These are phyloP conservation scores for Amphipyra berbera DNA, from an alignment of 2,888 invertebrate genomes.

Conservation along the genomic window DNA sequence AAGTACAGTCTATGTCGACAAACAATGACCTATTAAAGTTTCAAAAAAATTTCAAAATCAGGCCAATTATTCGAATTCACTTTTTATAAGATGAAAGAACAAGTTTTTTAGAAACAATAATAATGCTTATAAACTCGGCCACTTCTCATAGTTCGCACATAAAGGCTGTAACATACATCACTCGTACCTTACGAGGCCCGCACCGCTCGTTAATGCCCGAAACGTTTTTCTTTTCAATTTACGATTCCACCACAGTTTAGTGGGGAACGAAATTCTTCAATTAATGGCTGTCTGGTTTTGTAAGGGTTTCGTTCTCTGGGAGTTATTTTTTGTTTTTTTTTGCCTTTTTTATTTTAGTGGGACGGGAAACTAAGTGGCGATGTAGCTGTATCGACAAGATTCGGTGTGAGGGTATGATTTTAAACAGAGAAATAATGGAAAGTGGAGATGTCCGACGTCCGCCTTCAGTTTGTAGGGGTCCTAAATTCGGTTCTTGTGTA, in stretches of 20 bases:
- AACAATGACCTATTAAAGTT: too few relatives aligned
- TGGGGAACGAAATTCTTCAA: constrained; percentile 60
- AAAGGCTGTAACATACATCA: constrained; percentile 48
- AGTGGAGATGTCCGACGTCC: too few relatives aligned
- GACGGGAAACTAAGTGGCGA: too few relatives aligned
- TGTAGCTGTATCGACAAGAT: too few relatives aligned
- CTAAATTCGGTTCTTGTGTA: too few relatives aligned
- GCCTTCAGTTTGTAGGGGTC: too few relatives aligned
- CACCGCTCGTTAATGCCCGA: constrained; percentile 56
- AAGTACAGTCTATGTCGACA: too few relatives aligned
- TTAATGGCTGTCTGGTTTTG: constrained; percentile 58
- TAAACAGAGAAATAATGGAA: too few relatives aligned
- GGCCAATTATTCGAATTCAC: too few relatives aligned
- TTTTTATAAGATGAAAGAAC: background rate
- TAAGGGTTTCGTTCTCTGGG: constrained; percentile 24
- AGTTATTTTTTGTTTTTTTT: background rate
- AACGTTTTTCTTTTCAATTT: constrained; percentile 75
- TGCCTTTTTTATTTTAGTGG: background rate
- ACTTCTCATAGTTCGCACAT: constrained; percentile 37
- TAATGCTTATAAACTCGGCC: background rate
- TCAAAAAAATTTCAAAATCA: too few relatives aligned
- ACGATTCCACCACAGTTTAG: constrained; percentile 62
- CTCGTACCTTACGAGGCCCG: constrained; percentile 55
- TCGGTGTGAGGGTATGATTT: too few relatives aligned
- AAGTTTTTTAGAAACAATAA: background rate